phyloP scores from a whole-genome alignment of 2,888 invertebrate species.

The Leptinotarsa rubiginosa region DNA sequence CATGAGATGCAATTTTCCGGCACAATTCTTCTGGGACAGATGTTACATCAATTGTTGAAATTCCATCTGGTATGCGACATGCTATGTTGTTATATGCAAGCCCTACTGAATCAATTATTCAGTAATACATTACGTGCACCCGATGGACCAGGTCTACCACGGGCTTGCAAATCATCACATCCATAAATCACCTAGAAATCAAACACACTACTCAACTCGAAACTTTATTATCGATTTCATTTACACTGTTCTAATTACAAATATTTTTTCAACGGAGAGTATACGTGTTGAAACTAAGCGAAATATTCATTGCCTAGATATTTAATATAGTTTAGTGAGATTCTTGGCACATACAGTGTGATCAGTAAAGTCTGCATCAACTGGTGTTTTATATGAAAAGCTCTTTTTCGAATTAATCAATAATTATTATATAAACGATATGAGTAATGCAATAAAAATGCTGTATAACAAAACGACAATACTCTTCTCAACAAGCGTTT shows the following conservation, averaged over 20 bases:
- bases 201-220: slow-evolving; percentile 44
- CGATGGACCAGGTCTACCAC: slow-evolving; percentile 25
- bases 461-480: too few relatives aligned
- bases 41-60: slow-evolving; percentile 2
- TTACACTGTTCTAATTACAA: slow-evolving; percentile 54
- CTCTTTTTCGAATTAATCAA: too few relatives aligned
- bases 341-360: too few relatives aligned
- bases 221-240: slow-evolving; percentile 54
- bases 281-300: slow-evolving; percentile 9
- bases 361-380: too few relatives aligned
- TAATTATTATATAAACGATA: too few relatives aligned
- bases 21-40: background rate
- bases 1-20: background rate
- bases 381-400: too few relatives aligned
- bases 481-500: too few relatives aligned
- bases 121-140: slow-evolving; percentile 22
- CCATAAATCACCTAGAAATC: slow-evolving; percentile 25
- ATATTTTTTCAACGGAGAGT: slow-evolving; percentile 32
- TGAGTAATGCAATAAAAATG: too few relatives aligned
- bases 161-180: background rate
- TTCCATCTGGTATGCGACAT: background rate
- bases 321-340: too few relatives aligned
- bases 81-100: background rate
- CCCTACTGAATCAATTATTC: slow-evolving; percentile 30
- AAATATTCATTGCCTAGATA: too few relatives aligned